Percentiles rank a stretch among this genome's conserved stretches.
phyloP scores from a whole-genome alignment of 2,113 vertebrate species.

The Lontra canadensis region DNA sequence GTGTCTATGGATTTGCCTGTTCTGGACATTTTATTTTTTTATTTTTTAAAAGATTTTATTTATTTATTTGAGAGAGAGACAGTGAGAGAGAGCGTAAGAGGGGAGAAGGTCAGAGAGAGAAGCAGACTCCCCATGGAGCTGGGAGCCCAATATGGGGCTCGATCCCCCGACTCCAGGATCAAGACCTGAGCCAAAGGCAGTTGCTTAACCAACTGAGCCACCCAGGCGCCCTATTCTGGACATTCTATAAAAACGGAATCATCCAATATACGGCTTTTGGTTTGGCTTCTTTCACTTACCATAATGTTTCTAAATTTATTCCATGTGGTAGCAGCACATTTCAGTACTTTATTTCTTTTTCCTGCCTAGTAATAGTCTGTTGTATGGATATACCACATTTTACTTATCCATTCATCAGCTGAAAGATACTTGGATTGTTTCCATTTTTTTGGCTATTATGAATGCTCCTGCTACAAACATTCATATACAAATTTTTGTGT shows the following conservation, averaged over 20 bases:
- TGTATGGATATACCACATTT: background rate
- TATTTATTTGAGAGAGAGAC: no score
- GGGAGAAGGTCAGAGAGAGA: no score
- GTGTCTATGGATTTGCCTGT: background rate
- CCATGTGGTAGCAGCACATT: background rate
- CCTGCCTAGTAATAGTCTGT: background rate
- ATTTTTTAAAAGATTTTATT: no score
- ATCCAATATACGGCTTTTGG: background rate
- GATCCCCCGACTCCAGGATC: no score
- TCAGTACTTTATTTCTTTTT: background rate
- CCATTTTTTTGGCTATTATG: background rate
- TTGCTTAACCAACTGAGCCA: no score
- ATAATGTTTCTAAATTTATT: background rate
- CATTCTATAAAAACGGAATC: background rate
- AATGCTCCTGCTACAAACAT: background rate
- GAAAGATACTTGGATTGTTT: background rate
- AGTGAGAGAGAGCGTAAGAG: no score
- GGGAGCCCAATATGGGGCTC: no score
- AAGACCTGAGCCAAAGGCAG: no score
- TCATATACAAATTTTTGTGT: background rate
- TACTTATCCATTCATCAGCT: conserved; percentile 1
- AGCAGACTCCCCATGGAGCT: no score
- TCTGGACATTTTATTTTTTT: background rate
- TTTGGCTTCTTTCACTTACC: background rate
- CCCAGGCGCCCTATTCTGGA: background rate